phyloP scores from a whole-genome alignment of 2,888 invertebrate species.

The Monochamus alternatus region DNA sequence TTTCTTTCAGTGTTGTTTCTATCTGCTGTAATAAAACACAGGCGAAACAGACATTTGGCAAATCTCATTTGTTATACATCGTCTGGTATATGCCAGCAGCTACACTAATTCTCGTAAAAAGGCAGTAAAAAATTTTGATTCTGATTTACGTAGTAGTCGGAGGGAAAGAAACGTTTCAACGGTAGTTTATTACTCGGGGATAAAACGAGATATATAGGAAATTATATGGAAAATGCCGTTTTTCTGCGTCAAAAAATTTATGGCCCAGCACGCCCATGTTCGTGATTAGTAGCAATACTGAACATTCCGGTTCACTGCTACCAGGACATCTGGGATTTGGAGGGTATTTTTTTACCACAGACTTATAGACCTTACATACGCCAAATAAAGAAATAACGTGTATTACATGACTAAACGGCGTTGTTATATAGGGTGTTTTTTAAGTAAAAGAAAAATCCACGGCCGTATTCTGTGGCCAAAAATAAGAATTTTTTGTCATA shows the following conservation, averaged over 20 bases:
- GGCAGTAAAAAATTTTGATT: constrained; percentile 7
- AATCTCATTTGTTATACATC: constrained; percentile 3
- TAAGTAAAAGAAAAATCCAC: too few species aligned
- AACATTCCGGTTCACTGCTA: neutral
- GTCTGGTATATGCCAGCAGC: neutral
- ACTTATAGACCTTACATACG: too few species aligned
- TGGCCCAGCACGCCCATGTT: neutral
- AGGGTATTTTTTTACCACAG: too few species aligned
- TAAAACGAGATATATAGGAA: constrained; percentile 4
- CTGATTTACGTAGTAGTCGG: constrained; percentile 2
- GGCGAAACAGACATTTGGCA: neutral
- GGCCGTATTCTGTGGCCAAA: too few species aligned
- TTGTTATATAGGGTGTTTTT: too few species aligned
- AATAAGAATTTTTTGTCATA: too few species aligned
- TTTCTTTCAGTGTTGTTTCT: neutral
- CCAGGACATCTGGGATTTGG: too few species aligned
- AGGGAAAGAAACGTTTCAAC: neutral
- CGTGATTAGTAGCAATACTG: neutral
- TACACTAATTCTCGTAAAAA: constrained; percentile 14
- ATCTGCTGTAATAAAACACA: neutral
- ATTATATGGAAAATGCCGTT: neutral
- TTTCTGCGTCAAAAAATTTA: neutral
- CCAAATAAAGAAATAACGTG: too few species aligned
- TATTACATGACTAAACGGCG: too few species aligned
- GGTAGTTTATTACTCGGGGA: neutral